Evolutionary conservation across 2,113 vertebrate species (phyloP), one percentile per base, ranked within the genome.

Genomic region (Halichoerus grypus): DNA sequence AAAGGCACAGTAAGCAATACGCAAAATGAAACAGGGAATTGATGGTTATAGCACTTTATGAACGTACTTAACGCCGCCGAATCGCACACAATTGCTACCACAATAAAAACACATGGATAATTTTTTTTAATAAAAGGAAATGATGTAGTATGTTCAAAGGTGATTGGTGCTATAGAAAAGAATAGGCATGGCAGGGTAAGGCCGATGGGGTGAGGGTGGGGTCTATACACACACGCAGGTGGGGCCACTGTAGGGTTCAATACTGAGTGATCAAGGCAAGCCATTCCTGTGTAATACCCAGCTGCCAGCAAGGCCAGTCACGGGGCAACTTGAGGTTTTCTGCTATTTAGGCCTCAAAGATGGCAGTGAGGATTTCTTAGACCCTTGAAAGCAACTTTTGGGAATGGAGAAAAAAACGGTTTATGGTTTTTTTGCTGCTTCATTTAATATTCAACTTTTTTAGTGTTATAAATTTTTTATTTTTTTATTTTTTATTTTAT

Each of bases 391-490:
- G 36, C n/a, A 63, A 18, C 51, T 93, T 86, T 82, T 19, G 67
- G 33, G 80, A 63, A 42, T 26, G 28, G 28, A 33, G 46, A 36
- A 46, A 69, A 3, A 49, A 12, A 55, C 21, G 57, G 51, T 18
- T 81, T 53, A 18, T 22, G 28, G 63, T 90, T 42, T 61, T 79
- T 77, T 72, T 59, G 36, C 46, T 76, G 13, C 19, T 74, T 92
- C 18, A 26, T 55, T 92, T 87, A 92, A 86, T 59, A 80, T 15
- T 76, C 39, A 84, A 76, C 69, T 88, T 76, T 81, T 85, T 55
- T 77, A 24, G 81, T 74, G n/a, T 71, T 69, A 42, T 3, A 57
- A 36, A 28, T 77, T 46, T 84, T 79, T 93, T 16, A 3, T 36
- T 36, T 36, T 36, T 36, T 36, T 36, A 36, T 36, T 36, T 36